phyloP scores from a whole-genome alignment of 2,888 invertebrate species.

The Odontocolon sp. region DNA sequence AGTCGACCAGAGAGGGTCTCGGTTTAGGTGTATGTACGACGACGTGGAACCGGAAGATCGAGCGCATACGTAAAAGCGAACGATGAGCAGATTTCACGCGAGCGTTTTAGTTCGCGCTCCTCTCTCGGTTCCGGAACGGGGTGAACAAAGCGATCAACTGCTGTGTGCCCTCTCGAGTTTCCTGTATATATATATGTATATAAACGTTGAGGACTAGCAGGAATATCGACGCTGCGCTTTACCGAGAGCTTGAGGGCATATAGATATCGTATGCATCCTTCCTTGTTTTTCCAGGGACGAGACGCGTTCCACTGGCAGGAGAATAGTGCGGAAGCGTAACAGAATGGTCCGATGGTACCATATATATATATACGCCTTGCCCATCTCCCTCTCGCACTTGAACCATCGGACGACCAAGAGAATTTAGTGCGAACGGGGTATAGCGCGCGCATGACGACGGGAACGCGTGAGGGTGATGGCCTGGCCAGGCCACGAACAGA shows the following conservation, averaged over 20 bases:
- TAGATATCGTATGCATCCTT: slow-evolving; percentile 4
- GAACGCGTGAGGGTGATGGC: slow-evolving; percentile 63
- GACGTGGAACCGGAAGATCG: slow-evolving; percentile 1
- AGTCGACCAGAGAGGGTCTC: neutral
- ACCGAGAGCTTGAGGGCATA: slow-evolving; percentile 3
- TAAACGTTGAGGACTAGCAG: neutral
- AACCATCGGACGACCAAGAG: slow-evolving; percentile 22
- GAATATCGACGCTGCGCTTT: slow-evolving; percentile 18
- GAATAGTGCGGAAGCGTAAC: neutral
- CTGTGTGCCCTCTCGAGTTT: neutral
- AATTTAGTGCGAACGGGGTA: slow-evolving; percentile 38
- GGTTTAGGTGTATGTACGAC: neutral
- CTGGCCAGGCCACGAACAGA: slow-evolving; percentile 76
- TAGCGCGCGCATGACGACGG: slow-evolving; percentile 21
- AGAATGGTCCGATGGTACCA: slow-evolving; percentile 1
- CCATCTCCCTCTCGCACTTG: slow-evolving; percentile 6
- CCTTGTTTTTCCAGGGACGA: slow-evolving; percentile 26
- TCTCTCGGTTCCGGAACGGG: neutral
- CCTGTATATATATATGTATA: neutral
- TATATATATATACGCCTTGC: neutral
- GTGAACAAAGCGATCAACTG: neutral
- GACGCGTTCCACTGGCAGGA: neutral
- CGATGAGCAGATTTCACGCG: neutral
- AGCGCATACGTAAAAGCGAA: neutral
- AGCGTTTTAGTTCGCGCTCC: neutral